Evolutionary conservation across 2,888 invertebrate species (phyloP).

Genomic region (Xiphydria camelus): DNA sequence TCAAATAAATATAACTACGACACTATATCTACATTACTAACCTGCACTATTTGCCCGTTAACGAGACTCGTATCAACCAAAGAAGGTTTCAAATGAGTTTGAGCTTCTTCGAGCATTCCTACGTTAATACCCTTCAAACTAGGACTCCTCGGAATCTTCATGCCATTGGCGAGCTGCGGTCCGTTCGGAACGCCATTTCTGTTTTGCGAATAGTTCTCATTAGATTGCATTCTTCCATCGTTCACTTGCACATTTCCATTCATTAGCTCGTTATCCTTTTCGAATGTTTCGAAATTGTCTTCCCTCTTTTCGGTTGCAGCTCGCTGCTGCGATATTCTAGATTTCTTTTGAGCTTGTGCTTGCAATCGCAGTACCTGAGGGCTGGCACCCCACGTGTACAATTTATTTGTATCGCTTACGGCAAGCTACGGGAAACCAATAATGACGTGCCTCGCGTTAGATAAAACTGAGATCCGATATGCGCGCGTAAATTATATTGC

Average conservation of each 20-base stretch:
- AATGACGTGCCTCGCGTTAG: constrained; percentile 7
- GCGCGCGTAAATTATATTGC: constrained; percentile 2
- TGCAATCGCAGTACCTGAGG: constrained; percentile 73
- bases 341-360: constrained; percentile 66
- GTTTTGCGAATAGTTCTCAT: too few species aligned
- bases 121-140: constrained; percentile 28
- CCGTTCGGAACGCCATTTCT: constrained; percentile 4
- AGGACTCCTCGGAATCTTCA: constrained; percentile 20
- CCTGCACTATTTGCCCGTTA: constrained; percentile 67
- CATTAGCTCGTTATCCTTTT: constrained; percentile 8
- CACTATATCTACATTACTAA: constrained; percentile 43
- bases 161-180: constrained; percentile 18
- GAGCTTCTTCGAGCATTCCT: constrained; percentile 39
- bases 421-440: constrained; percentile 62
- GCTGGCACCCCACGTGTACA: constrained; percentile 78
- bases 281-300: constrained; percentile 28
- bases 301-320: constrained; percentile 55
- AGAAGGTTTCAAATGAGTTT: constrained; percentile 64
- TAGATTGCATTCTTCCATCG: too few species aligned
- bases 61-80: constrained; percentile 67
- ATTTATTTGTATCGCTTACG: constrained; percentile 66
- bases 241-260: constrained; percentile 10
- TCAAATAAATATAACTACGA: too few species aligned
- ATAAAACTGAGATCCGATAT: constrained; percentile 1
- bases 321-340: constrained; percentile 61